Conservation (phyloP, 2,113 vertebrate genomes). For the Puffinus mauretanicus region DNA sequence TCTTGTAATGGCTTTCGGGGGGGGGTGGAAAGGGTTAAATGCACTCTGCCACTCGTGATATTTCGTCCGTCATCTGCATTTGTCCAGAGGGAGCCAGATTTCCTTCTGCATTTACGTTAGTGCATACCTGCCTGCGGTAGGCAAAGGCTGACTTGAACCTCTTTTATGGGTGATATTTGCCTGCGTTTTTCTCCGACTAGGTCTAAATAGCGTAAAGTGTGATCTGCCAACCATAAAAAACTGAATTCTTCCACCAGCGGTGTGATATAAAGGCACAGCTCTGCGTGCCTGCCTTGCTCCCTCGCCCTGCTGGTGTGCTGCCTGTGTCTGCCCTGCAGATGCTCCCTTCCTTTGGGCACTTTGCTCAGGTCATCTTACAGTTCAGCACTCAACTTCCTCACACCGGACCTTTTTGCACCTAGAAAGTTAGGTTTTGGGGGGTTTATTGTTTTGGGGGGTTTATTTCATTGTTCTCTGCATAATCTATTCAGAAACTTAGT, state of each 20-base stretch:
- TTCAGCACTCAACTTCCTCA: background rate
- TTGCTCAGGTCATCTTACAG: background rate
- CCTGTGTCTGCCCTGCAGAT: background rate
- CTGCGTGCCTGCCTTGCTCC: background rate
- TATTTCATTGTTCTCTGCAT: background rate
- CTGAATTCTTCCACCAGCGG: background rate
- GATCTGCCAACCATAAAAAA: background rate
- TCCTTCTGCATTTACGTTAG: background rate
- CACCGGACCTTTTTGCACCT: background rate
- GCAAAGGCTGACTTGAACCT: background rate
- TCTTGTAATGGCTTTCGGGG: background rate
- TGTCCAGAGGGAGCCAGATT: background rate
- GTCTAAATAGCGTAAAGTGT: background rate
- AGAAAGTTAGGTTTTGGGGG: background rate
- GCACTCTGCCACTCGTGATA: background rate
- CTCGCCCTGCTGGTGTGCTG: accelerated
- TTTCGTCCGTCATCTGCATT: background rate
- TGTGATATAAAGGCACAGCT: background rate
- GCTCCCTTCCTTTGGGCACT: background rate
- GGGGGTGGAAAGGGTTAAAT: background rate
- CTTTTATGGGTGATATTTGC: background rate
- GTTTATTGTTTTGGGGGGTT: background rate
- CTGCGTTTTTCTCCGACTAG: background rate
- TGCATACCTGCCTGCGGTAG: background rate
- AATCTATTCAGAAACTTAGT: background rate